Base-by-base conservation (phyloP, 1,140 invertebrate species). In the Ips nitidus region DNA sequence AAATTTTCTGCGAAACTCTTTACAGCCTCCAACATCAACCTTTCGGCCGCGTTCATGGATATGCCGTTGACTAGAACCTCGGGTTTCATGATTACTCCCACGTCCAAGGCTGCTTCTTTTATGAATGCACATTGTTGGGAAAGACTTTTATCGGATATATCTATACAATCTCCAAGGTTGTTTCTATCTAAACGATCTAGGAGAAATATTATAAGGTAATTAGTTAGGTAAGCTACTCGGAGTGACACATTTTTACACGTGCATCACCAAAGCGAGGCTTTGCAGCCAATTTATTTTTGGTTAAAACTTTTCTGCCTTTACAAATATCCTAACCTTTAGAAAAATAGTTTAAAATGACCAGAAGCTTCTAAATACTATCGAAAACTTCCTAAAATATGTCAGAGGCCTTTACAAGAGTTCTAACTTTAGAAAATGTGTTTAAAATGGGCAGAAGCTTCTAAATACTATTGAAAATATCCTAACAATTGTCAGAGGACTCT, bases 1-100 rank as follows among this genome's bases (percentile, higher is more conserved):
- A 79, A 56, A 62, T 74, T 70, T 60, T 79, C 75, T 3, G 76
- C 76, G 7, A 79, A 71, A 73, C 77, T 76, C 60, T 74, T 75
- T 1, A 75, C 73, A 58, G 75, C 74, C 64, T 78, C 72, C 3
- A 76, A 66, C 57, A 79, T 70, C 62, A 77, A 71, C 45, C 75
- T 66, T 71, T 78, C 76, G 38, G 75, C 70, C 22, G 71, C 70
- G 63, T 77, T 77, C 56, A 74, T 70, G 37, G 66, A 36, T 3
- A 78, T 65, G n/a, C 73, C 74, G 2, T 74, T 69, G 7, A 58
- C 37, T 53, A 78, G 64, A 66, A 76, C 73, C 66, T 79, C 76
- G 7, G 71, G 64, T 73, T 76, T 76, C 22, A 78, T 71, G n/a
- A 76, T 42, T 42, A 79, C 61, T 2, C 75, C 75, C 52, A 71